Evolutionary conservation across 2,888 invertebrate genomes (phyloP).

Genomic region (Mellilla xanthometata): DNA sequence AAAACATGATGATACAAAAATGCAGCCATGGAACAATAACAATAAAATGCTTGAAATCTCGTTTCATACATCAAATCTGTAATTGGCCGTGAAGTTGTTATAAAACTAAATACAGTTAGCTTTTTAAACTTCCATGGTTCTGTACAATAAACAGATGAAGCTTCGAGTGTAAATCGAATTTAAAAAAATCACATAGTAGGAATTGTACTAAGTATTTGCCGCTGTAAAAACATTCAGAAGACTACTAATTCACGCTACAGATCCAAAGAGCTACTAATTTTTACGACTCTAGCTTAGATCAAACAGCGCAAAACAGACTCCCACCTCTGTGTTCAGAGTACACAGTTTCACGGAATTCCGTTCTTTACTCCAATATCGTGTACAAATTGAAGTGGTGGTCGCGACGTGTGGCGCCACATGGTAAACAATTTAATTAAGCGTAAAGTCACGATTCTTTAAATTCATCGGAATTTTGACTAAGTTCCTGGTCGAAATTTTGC

Average conservation of each 20-base stretch:
- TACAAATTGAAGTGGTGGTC: slow-evolving; percentile 56
- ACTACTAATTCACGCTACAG: too few relatives aligned
- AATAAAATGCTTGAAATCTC: slow-evolving; percentile 34
- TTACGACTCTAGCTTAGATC: slow-evolving; percentile 2
- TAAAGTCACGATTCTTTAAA: slow-evolving; percentile 67
- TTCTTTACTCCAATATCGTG: slow-evolving; percentile 60
- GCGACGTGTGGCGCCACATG: slow-evolving; percentile 69
- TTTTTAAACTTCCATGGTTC: slow-evolving; percentile 29
- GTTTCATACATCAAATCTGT: slow-evolving; percentile 37
- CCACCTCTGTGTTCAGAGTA: slow-evolving; percentile 1
- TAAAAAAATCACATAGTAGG: too few relatives aligned
- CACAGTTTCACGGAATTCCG: slow-evolving; percentile 50
- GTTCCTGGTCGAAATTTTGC: slow-evolving; percentile 26
- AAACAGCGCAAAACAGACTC: slow-evolving; percentile 2
- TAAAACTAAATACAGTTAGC: slow-evolving; percentile 32
- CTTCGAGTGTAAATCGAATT: too few relatives aligned
- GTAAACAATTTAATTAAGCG: slow-evolving; percentile 72
- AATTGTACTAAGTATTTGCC: too few relatives aligned
- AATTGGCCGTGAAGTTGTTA: slow-evolving; percentile 51
- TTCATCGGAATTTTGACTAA: slow-evolving; percentile 43
- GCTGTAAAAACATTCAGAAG: too few relatives aligned
- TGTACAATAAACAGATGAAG: too few relatives aligned
- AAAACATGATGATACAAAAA: slow-evolving; percentile 25
- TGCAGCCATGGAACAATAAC: slow-evolving; percentile 33
- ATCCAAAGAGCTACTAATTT: slow-evolving; percentile 1